These are phyloP conservation scores for Papilio elwesi DNA, from an alignment of 2,888 invertebrate species.

Conservation along the genomic window DNA sequence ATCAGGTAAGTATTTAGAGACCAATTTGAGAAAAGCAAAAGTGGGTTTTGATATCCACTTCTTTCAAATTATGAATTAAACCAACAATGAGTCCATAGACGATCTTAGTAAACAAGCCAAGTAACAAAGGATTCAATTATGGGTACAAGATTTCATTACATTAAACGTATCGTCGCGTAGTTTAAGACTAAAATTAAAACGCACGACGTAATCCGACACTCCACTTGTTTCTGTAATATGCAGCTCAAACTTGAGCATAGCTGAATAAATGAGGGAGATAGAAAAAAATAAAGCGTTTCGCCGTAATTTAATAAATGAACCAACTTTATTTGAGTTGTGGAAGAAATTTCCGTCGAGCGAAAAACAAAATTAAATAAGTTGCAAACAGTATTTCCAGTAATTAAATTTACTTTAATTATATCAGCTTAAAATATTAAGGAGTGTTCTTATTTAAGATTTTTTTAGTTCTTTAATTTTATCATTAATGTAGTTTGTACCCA, in stretches of 20 bases:
- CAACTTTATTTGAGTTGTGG: conserved; percentile 20
- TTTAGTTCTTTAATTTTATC: not conserved
- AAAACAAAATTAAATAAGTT: conserved; percentile 22
- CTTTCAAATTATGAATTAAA: no score
- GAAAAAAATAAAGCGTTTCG: conserved; percentile 9
- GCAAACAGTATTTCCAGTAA: conserved; percentile 9
- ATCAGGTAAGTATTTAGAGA: no score
- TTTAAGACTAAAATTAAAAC: not conserved
- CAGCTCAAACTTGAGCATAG: conserved; percentile 12
- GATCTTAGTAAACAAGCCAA: no score
- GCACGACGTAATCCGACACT: conserved; percentile 5
- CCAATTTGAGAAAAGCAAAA: no score
- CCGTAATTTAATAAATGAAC: conserved; percentile 19
- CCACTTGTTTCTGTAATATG: conserved; percentile 5
- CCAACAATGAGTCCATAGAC: no score
- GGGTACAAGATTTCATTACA: not conserved
- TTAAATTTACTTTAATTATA: conserved; percentile 18
- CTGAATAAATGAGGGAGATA: conserved; percentile 16
- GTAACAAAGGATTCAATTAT: not conserved
- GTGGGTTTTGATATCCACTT: no score
- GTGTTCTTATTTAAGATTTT: not conserved
- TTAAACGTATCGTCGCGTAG: not conserved
- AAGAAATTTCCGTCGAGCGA: conserved; percentile 15
- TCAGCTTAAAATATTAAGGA: conserved; percentile 8
- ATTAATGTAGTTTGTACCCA: not conserved